Percentiles rank a stretch among this genome's conserved stretches.
These are phyloP conservation scores for Sebastes steindachneri DNA, from an alignment of 2,797 vertebrate species.

Conservation along the genomic window DNA sequence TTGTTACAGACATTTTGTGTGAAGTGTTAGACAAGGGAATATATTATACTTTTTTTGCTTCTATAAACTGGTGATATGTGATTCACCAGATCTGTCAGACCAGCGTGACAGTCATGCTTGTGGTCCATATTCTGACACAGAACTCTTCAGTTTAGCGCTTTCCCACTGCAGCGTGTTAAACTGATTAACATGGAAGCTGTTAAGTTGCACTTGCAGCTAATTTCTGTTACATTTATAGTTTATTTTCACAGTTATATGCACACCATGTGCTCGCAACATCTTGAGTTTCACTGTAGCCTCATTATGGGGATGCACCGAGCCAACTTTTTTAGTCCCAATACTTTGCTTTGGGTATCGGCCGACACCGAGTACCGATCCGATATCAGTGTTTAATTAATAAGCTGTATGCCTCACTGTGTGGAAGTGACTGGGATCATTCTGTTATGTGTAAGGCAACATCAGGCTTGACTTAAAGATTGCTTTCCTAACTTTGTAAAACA, in stretches of 20 bases:
- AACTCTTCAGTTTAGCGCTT: neutral
- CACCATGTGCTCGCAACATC: neutral
- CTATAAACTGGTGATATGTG: neutral
- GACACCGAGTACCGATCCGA: no score
- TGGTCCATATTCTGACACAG: neutral
- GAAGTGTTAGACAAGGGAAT: neutral
- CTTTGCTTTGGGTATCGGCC: no score
- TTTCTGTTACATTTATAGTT: neutral
- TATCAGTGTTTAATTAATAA: no score
- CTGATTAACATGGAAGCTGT: neutral
- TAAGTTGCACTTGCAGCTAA: neutral
- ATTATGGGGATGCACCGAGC: no score
- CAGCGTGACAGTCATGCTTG: neutral
- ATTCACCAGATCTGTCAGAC: neutral
- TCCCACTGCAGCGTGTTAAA: neutral
- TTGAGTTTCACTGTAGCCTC: neutral
- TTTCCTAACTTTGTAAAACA: no score
- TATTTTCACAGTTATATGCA: neutral
- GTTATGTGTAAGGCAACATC: no score
- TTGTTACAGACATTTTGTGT: neutral
- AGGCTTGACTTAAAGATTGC: no score
- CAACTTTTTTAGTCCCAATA: no score
- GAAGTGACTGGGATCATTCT: no score
- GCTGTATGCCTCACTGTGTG: no score
- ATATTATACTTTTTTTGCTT: neutral